Evolutionary conservation across 2,113 vertebrate genomes (phyloP).

Genomic region (Festucalex cinctus): DNA sequence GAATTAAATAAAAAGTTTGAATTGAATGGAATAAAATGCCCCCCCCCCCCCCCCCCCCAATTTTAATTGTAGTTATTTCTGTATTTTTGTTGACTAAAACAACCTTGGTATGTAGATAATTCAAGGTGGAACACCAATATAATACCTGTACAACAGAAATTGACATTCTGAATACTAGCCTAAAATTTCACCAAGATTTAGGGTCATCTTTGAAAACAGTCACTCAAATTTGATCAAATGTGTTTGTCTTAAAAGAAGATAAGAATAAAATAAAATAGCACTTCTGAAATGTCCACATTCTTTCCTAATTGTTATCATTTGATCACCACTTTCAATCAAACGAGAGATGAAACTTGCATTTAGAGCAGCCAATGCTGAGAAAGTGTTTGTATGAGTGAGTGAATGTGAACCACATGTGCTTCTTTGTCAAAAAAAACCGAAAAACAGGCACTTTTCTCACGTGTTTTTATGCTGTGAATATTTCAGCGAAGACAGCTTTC

Average conservation of each 20-base stretch:
- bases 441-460: not conserved
- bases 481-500: slow-evolving; percentile 5
- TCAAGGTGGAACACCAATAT: too few species aligned
- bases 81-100: too few species aligned
- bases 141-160: too few species aligned
- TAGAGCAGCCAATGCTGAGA: not conserved
- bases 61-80: too few species aligned
- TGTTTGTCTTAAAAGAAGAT: not conserved
- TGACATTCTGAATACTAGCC: too few species aligned
- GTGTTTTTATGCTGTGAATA: slow-evolving; percentile 2
- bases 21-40: too few species aligned
- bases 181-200: too few species aligned
- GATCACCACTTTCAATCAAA: not conserved
- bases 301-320: not conserved
- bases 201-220: not conserved
- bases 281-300: not conserved
- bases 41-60: too few species aligned
- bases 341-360: not conserved
- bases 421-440: not conserved
- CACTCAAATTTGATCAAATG: not conserved
- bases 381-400: not conserved
- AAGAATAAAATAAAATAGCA: not conserved
- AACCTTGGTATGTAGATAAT: too few species aligned
- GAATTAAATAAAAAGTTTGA: too few species aligned
- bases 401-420: slow-evolving; percentile 8